Evolutionary conservation across 2,113 vertebrate species (phyloP).

Genomic region (Atrichornis clamosus): DNA sequence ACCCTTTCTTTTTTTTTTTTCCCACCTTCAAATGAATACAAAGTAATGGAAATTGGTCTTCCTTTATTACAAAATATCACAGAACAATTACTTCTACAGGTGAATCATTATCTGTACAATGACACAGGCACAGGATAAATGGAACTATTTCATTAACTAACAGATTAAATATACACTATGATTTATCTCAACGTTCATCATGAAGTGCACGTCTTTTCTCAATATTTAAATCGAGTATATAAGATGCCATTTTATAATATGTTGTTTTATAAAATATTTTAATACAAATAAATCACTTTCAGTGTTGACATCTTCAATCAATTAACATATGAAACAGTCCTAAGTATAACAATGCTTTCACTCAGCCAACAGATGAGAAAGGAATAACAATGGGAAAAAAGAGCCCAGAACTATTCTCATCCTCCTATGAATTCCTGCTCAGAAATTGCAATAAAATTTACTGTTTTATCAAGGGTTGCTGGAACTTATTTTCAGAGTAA

Average conservation of each 20-base stretch:
- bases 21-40: not conserved
- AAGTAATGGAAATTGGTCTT: not conserved
- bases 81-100: not conserved
- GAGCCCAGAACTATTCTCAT: not conserved
- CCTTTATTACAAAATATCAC: not conserved
- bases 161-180: not conserved
- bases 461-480: constrained; percentile 21
- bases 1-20: not conserved
- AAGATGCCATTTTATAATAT: not conserved
- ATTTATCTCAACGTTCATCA: not conserved
- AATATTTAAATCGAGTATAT: not conserved
- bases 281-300: not conserved
- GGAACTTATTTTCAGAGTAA: constrained; percentile 42
- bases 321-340: not conserved
- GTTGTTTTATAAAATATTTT: not conserved
- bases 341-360: not conserved
- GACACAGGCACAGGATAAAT: not conserved
- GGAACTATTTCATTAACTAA: not conserved
- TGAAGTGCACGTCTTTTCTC: not conserved
- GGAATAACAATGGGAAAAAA: not conserved
- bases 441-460: constrained; percentile 38
- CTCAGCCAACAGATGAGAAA: not conserved
- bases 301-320: not conserved
- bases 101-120: not conserved
- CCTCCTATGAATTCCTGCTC: constrained; percentile 1